Conservation (phyloP, 2,888 invertebrate genomes). For the Anorthoa munda region DNA sequence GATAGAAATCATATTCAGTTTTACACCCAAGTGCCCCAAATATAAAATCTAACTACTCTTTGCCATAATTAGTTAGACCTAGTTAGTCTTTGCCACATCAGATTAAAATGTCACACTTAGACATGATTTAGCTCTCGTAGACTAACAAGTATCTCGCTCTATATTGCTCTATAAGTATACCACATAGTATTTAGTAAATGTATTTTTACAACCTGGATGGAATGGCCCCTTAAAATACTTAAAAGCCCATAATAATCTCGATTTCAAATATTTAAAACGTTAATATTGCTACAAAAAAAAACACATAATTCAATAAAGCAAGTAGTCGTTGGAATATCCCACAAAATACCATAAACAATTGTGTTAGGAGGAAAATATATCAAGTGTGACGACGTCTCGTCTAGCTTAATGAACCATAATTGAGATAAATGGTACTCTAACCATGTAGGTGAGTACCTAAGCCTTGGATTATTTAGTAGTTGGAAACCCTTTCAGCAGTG, state of each 20-base stretch:
- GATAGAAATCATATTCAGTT: too few species aligned
- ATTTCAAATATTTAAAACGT: background rate
- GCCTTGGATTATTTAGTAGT: conserved; percentile 22
- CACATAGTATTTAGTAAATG: too few species aligned
- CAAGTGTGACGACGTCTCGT: conserved; percentile 39
- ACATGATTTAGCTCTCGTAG: too few species aligned
- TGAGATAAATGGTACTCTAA: conserved; percentile 51
- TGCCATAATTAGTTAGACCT: too few species aligned
- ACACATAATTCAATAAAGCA: conserved; percentile 7
- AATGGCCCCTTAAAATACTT: too few species aligned
- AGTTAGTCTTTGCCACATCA: too few species aligned
- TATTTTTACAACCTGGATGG: too few species aligned
- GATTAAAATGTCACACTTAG: too few species aligned
- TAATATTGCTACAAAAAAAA: background rate
- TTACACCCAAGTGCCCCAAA: too few species aligned
- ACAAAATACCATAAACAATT: conserved; percentile 15
- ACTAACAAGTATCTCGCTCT: too few species aligned
- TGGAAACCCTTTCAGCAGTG: conserved; percentile 16
- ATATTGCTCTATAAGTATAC: too few species aligned
- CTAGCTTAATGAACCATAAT: conserved; percentile 54
- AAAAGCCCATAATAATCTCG: background rate
- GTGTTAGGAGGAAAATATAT: conserved; percentile 41
- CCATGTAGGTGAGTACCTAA: conserved; percentile 32
- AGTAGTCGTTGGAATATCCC: background rate
- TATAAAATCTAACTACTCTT: too few species aligned